Conservation (phyloP, 2,797 vertebrate species). For the Malacoctenus gilli region DNA sequence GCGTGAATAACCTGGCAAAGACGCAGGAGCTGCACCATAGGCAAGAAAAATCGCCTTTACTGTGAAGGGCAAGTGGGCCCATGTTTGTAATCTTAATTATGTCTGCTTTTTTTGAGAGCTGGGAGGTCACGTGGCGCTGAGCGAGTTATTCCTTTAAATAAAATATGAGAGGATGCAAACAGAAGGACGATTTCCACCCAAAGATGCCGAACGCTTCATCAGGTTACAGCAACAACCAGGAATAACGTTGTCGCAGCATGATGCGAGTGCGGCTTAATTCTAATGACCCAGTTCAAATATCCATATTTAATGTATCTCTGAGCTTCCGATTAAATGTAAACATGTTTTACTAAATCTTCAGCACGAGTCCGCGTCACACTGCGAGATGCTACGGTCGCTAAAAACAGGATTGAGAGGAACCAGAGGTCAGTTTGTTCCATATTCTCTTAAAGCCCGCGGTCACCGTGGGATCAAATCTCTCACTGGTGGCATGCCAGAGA, state of each 20-base stretch:
- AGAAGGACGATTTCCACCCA: too few relatives aligned
- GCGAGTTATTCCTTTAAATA: too few relatives aligned
- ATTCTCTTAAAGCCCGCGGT: conserved; percentile 27
- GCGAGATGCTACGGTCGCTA: conserved; percentile 22
- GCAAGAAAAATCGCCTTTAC: conserved; percentile 6
- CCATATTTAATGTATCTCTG: too few relatives aligned
- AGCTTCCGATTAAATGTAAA: conserved; percentile 2
- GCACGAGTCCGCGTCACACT: conserved; percentile 7
- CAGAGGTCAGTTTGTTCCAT: conserved; percentile 37
- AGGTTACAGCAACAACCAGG: too few relatives aligned
- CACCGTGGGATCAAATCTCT: conserved; percentile 31
- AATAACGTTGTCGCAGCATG: too few relatives aligned
- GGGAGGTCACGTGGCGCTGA: too few relatives aligned
- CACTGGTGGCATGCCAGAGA: conserved; percentile 49
- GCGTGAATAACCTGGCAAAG: conserved; percentile 44
- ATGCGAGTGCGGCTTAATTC: too few relatives aligned
- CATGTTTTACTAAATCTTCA: conserved; percentile 10
- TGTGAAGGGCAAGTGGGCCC: neutral
- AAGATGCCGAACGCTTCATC: too few relatives aligned
- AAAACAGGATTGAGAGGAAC: conserved; percentile 43
- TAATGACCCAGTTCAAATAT: neutral
- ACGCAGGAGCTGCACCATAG: conserved; percentile 31
- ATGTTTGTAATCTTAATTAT: neutral
- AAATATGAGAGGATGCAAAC: neutral
- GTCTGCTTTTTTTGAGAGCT: neutral